Percentiles rank a stretch among this genome's conserved stretches.
phyloP scores from a whole-genome alignment of 2,888 invertebrate species.

The Idaea straminata region DNA sequence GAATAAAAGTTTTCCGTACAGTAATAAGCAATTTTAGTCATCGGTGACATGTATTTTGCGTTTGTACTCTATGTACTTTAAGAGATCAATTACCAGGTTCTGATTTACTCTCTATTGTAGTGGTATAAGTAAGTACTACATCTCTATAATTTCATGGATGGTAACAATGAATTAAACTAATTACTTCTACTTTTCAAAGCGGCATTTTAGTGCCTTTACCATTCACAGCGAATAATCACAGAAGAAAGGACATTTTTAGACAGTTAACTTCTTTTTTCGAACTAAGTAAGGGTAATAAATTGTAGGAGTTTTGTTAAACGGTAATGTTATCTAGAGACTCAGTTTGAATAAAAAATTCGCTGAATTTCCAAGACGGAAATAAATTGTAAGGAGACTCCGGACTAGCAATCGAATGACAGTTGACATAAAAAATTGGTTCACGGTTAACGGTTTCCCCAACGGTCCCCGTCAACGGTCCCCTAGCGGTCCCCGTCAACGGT shows the following conservation, averaged over 20 bases:
- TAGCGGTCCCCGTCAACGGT: too few relatives aligned
- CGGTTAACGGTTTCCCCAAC: too few relatives aligned
- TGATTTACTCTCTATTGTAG: not conserved
- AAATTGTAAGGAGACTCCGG: not conserved
- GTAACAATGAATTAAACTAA: not conserved
- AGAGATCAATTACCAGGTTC: too few relatives aligned
- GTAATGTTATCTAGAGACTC: not conserved
- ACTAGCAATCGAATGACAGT: too few relatives aligned
- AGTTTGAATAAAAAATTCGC: not conserved
- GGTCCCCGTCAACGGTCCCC: too few relatives aligned
- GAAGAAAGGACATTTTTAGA: not conserved
- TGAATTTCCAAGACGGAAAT: not conserved
- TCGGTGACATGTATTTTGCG: too few relatives aligned
- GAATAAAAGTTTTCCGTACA: too few relatives aligned
- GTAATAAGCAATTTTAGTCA: too few relatives aligned
- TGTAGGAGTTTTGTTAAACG: not conserved
- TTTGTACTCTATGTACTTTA: too few relatives aligned
- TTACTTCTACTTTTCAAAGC: slow-evolving; percentile 1
- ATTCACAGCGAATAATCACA: not conserved
- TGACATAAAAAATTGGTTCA: too few relatives aligned
- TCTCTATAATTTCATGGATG: not conserved
- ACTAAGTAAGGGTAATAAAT: not conserved
- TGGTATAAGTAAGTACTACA: not conserved
- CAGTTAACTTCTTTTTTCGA: not conserved
- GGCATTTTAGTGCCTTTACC: not conserved